phyloP scores from a whole-genome alignment of 2,888 invertebrate genomes.

The Muschampia plurimacula region DNA sequence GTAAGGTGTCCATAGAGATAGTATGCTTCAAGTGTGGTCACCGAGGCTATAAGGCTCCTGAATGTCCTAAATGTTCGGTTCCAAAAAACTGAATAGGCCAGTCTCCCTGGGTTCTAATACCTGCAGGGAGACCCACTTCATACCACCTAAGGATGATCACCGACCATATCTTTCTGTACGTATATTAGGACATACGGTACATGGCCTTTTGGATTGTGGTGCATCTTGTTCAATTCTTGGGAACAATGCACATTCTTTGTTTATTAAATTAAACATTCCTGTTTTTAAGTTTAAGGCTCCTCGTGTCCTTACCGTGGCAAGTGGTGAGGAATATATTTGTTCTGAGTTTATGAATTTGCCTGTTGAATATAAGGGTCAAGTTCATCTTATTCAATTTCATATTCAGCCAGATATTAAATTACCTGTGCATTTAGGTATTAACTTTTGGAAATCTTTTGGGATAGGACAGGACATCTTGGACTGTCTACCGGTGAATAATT shows the following conservation, averaged over 20 bases:
- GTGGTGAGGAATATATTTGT: not conserved
- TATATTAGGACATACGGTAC: not conserved
- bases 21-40: not conserved
- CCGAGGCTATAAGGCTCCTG: not conserved
- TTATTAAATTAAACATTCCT: not conserved
- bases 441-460: not conserved
- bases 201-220: not conserved
- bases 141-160: not conserved
- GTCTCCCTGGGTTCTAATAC: not conserved
- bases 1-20: not conserved
- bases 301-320: not conserved
- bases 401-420: not conserved
- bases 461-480: not conserved
- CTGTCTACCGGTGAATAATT: not conserved
- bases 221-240: slow-evolving; percentile 1
- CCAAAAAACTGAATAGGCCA: not conserved
- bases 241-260: not conserved
- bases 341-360: slow-evolving; percentile 1
- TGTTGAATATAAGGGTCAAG: slow-evolving; percentile 2
- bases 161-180: slow-evolving; percentile 1
- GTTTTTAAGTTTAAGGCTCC: not conserved
- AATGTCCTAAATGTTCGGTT: not conserved
- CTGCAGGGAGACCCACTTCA: not conserved
- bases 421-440: not conserved
- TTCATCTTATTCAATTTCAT: slow-evolving; percentile 7